phyloP scores from a whole-genome alignment of 2,113 vertebrate genomes.

The Lates calcarifer region DNA sequence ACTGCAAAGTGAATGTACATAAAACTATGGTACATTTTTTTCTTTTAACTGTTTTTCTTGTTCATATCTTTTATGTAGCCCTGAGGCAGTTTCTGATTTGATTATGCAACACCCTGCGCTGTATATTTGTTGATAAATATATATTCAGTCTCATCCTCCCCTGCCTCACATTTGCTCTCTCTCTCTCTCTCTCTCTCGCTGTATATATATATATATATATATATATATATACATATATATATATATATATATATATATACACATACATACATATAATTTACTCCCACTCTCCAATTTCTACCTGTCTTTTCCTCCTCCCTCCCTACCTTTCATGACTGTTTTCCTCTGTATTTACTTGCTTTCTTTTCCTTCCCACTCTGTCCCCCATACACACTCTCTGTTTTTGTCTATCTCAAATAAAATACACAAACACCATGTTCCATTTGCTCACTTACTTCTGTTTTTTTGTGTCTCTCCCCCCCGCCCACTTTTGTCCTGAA shows the following conservation, averaged over 20 bases:
- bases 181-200: neutral
- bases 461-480: slow-evolving; percentile 1
- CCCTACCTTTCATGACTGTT: neutral
- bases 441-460: slow-evolving; percentile 5
- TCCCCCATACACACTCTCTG: neutral
- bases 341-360: neutral
- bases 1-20: neutral
- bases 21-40: slow-evolving; percentile 12
- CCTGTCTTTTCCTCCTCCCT: neutral
- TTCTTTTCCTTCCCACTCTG: neutral
- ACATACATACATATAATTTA: neutral
- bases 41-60: neutral
- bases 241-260: too few species aligned
- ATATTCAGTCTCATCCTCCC: neutral
- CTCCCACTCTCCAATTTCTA: slow-evolving; percentile 2
- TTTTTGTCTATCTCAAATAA: slow-evolving; percentile 16
- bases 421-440: neutral
- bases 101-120: neutral
- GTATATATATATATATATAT: too few species aligned
- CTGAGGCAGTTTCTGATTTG: slow-evolving; percentile 3
- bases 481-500: slow-evolving; percentile 12
- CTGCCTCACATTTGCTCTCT: neutral
- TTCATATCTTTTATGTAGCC: neutral
- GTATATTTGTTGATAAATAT: neutral
- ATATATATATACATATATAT: neutral